Evolutionary conservation across 2,888 invertebrate genomes (phyloP).

Genomic region (Melanchra persicariae): DNA sequence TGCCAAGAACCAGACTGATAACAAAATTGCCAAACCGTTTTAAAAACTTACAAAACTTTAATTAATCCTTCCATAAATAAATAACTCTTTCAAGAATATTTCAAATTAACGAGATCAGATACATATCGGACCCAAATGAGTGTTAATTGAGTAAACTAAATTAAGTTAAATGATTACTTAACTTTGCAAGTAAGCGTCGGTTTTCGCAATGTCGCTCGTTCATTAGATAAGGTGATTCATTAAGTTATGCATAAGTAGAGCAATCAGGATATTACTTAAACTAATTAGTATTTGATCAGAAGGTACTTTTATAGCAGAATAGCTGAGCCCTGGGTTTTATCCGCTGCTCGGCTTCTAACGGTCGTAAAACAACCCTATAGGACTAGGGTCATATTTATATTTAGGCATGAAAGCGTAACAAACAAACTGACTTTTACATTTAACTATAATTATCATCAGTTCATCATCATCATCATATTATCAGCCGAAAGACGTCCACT

Average conservation of each 20-base stretch:
- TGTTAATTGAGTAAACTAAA: conserved; percentile 10
- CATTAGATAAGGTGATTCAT: conserved; percentile 28
- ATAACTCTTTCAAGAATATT: neutral
- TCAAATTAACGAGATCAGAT: conserved; percentile 12
- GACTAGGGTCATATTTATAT: no score
- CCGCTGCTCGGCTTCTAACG: no score
- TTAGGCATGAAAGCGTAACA: no score
- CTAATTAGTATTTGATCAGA: conserved; percentile 3
- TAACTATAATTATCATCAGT: no score
- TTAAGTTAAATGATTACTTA: conserved; percentile 20
- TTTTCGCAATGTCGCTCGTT: conserved; percentile 30
- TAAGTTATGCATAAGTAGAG: conserved; percentile 14
- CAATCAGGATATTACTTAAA: conserved; percentile 34
- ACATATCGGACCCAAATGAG: conserved; percentile 2
- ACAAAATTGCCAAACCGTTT: neutral
- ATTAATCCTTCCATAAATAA: neutral
- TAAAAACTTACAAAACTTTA: neutral
- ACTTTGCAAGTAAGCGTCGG: neutral
- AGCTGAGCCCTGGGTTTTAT: no score
- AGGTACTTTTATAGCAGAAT: neutral
- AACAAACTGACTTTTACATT: no score
- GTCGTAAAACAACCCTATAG: no score
- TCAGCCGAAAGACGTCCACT: no score
- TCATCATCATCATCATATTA: no score
- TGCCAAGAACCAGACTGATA: neutral